Evolutionary conservation across 2,113 vertebrate genomes (phyloP), one percentile per base, ranked within the genome.

Genomic region (Aegotheles bennettii): DNA sequence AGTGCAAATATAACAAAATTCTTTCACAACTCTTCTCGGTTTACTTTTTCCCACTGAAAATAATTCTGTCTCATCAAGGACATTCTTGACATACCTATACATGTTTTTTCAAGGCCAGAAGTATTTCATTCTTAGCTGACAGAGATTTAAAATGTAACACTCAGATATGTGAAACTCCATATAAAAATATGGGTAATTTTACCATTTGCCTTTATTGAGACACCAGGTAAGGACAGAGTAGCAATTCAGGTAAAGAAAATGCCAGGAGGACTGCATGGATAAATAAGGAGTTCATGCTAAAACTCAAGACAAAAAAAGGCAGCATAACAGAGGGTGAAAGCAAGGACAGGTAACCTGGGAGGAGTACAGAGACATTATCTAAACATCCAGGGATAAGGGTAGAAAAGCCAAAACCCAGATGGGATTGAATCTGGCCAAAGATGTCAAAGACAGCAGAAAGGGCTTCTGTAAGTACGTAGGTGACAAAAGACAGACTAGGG

Each of bases 141-240:
- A 69, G 42, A 47, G 11, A 25, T 68, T 47, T 68, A 45, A 42
- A 8, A 14, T 4, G 2, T 45, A 45, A 78, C n/a, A 33, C 33
- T 61, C 70, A 90, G 75, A 65, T 35, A 68, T 11, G 11, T 63
- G 71, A 74, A 87, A 83, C 28, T 60, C 35, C 11, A 35, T 38
- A 67, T 0, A 0, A 87, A 67, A 2, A 3, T 35, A 45, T 1
- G 29, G 13, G 17, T 35, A 50, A 35, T 83, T 61, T 61, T 60
- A 68, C 9, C 2, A 0, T 69, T 69, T 76, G 29, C 40, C 12
- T 73, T 78, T 77, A 48, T 14, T 48, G 51, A 71, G 40, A 15
- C 17, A 26, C 13, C 20, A 13, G 13, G 10, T 33, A 54, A 64
- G 21, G 29, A 75, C 15, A 17, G n/a, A 70, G 36, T 50, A 61